Evolutionary conservation across 2,888 invertebrate species (phyloP).

Genomic region (Scaptomyza cyrtandrae): DNA sequence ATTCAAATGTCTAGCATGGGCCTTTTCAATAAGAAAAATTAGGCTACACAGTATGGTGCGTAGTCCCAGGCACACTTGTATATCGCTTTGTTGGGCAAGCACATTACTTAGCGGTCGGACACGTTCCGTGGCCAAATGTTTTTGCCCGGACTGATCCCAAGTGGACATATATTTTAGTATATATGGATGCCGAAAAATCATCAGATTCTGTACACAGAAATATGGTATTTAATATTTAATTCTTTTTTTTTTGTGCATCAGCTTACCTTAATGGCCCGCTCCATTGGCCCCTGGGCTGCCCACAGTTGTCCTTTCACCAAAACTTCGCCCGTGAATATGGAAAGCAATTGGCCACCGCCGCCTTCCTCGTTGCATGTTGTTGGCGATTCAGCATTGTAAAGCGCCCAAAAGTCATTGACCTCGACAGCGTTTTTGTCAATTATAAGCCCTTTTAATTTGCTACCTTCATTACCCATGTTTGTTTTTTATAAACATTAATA

Average conservation of each 20-base stretch:
- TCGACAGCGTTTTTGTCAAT: constrained; percentile 90
- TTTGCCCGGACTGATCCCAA: constrained; percentile 91
- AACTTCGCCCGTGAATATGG: constrained; percentile 90
- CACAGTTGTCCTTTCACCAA: constrained; percentile 88
- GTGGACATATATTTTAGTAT: constrained; percentile 93
- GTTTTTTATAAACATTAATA: constrained; percentile 33
- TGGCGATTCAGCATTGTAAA: constrained; percentile 85
- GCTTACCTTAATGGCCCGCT: constrained; percentile 90
- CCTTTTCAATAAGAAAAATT: constrained; percentile 93
- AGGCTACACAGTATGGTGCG: constrained; percentile 92
- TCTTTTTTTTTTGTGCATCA: background rate
- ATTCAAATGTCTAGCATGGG: constrained; percentile 92
- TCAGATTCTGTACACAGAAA: constrained; percentile 88
- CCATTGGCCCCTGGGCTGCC: constrained; percentile 88
- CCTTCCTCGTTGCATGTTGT: constrained; percentile 84
- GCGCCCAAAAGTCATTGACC: constrained; percentile 92
- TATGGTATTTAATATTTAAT: background rate
- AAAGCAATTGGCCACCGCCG: constrained; percentile 87
- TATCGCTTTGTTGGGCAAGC: constrained; percentile 88
- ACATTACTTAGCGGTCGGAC: constrained; percentile 90
- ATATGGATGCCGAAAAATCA: constrained; percentile 94
- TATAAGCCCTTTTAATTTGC: constrained; percentile 89
- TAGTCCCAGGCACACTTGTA: constrained; percentile 94
- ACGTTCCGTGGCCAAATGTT: constrained; percentile 92
- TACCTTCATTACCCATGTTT: constrained; percentile 91